Base-by-base conservation (phyloP, 1,140 invertebrate genomes). In the Antheraea mylitta region DNA sequence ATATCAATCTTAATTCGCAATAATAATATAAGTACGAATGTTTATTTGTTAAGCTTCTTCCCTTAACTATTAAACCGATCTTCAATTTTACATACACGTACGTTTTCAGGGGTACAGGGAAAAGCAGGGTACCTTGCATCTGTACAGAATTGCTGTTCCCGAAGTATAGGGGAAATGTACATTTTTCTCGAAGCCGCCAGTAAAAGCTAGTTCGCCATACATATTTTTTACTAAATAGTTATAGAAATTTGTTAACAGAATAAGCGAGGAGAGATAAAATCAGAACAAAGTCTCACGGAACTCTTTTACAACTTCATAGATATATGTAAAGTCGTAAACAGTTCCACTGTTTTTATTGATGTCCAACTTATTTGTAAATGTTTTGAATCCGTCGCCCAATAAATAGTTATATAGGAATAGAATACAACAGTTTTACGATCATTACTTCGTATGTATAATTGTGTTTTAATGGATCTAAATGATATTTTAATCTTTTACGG, bases 281-380 rank as follows among this genome's bases (percentile, higher is more conserved):
- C 45, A 13, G 45, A 53, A 53, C 16, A 0, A 53, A 53, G 45
- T 53, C 45, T 2, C 45, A 53, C 45, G 45, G 45, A 53, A 53
- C 45, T 6, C 11, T 53, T 53, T 53, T 53, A 53, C 16, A 53
- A n/a, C 16, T 13, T n/a, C 45, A 53, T 53, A 53, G 45, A 53
- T 53, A 61, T 36, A 61, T 61, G 36, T 22, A 67, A 83, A 77
- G 75, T 80, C 70, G 75, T 83, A 77, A 81, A 79, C 77, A 70
- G 63, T 64, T 73, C 71, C 73, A 79, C 76, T 69, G 71, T 69
- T 80, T 81, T 78, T 81, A 81, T 80, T 78, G 74, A 65, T 72
- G 67, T 73, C 68, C 63, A 68, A 75, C 68, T 73, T 80, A 81
- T 76, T 81, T 80, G 79, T 81, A 74, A 76, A 74, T 77, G 72